A percentile compares a stretch with the other conserved stretches of the same genome.
Evolutionary conservation across 2,888 invertebrate genomes (phyloP).

Genomic region (Baccha elongata): DNA sequence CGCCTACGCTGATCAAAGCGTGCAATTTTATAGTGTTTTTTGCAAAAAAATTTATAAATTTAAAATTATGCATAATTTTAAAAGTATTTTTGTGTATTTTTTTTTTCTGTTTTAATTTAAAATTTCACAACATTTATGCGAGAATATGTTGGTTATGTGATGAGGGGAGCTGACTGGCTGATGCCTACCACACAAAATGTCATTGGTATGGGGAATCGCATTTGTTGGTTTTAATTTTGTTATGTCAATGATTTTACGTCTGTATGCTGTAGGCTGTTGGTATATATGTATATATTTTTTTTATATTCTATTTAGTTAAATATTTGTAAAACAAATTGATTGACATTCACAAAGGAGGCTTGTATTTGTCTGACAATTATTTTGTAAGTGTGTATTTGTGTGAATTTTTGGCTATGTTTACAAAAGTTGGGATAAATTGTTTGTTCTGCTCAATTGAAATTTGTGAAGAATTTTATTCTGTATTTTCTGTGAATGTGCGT

Average conservation of each 20-base stretch:
- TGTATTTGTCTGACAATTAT: constrained; percentile 7
- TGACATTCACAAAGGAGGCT: constrained; percentile 64
- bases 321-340: constrained; percentile 68
- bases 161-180: neutral
- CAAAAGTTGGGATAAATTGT: constrained; percentile 48
- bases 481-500: neutral
- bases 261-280: neutral
- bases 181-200: constrained; percentile 31
- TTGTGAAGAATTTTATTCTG: constrained; percentile 18
- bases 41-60: constrained; percentile 7
- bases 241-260: constrained; percentile 25
- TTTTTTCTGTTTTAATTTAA: constrained; percentile 10
- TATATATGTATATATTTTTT: constrained; percentile 1
- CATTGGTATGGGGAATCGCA: constrained; percentile 29
- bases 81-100: neutral
- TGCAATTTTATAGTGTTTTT: constrained; percentile 8
- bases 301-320: constrained; percentile 43
- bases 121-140: constrained; percentile 11
- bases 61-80: constrained; percentile 6
- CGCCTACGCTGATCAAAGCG: constrained; percentile 34
- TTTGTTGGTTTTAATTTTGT: constrained; percentile 26
- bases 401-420: neutral
- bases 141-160: constrained; percentile 15
- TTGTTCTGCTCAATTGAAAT: constrained; percentile 62
- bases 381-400: neutral